phyloP scores from a whole-genome alignment of 2,113 vertebrate species.

The Phasianus colchicus region DNA sequence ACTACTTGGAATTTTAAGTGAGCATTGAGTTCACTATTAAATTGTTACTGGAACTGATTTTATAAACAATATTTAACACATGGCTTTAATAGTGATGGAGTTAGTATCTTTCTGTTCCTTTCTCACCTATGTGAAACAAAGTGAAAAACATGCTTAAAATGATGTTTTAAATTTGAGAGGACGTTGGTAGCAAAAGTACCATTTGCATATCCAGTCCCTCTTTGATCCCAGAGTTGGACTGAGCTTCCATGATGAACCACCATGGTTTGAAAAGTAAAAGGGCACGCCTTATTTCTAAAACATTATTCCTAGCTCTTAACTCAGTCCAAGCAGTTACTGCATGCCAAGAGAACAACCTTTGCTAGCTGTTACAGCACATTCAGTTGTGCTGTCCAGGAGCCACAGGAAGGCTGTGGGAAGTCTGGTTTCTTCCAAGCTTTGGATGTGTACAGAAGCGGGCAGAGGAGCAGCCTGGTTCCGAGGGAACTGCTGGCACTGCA shows the following conservation, averaged over 20 bases:
- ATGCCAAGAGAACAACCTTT: neutral
- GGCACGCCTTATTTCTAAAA: conserved; percentile 10
- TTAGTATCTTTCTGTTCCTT: neutral
- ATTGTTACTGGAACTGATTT: neutral
- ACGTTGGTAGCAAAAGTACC: neutral
- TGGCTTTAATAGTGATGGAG: neutral
- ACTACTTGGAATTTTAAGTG: neutral
- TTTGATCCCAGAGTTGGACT: neutral
- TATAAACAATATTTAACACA: neutral
- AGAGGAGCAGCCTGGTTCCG: neutral
- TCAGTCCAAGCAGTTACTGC: neutral
- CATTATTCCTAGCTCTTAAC: neutral
- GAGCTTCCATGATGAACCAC: neutral
- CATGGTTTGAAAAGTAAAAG: neutral
- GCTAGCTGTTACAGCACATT: neutral
- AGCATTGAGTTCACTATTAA: neutral
- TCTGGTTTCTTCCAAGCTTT: neutral
- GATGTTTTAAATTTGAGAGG: neutral
- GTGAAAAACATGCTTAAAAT: neutral
- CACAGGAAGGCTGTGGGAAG: neutral
- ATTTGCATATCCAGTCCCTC: neutral
- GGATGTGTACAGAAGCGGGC: fast-evolving
- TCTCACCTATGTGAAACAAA: neutral
- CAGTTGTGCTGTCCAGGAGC: neutral
- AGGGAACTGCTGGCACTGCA: neutral